These are phyloP conservation scores for Zele albiditarsus DNA, from an alignment of 2,888 invertebrate species.

Conservation along the genomic window DNA sequence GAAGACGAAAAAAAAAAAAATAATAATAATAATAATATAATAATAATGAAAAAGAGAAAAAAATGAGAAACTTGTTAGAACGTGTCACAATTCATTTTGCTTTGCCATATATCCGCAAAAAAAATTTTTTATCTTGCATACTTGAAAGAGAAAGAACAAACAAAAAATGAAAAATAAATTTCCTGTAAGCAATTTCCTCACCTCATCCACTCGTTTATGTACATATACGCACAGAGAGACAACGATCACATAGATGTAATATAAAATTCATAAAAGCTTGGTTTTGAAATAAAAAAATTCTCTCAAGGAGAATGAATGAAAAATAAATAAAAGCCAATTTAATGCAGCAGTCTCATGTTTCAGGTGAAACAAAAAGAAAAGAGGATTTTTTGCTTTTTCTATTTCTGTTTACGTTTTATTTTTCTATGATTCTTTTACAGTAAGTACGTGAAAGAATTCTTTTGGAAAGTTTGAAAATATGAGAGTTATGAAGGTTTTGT, in stretches of 20 bases:
- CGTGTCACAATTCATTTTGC: not conserved
- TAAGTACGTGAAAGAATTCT: not conserved
- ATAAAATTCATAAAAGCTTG: not conserved
- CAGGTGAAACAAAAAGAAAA: no score
- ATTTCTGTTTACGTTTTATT: no score
- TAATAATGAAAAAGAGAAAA: not conserved
- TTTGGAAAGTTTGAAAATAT: no score
- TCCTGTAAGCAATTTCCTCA: constrained; percentile 3
- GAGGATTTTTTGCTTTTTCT: no score
- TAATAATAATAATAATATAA: not conserved
- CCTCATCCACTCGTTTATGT: not conserved
- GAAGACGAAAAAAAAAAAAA: constrained; percentile 18
- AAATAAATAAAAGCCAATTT: not conserved
- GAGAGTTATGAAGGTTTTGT: no score
- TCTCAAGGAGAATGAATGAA: not conserved
- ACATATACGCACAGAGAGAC: not conserved
- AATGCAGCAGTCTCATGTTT: no score
- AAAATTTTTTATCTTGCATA: not conserved
- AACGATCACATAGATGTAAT: not conserved
- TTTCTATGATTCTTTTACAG: no score
- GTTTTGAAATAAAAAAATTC: not conserved
- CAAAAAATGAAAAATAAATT: not conserved
- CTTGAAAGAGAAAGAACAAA: not conserved
- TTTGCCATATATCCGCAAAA: not conserved
- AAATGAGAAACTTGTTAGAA: not conserved